Percentiles rank a stretch among this genome's conserved stretches.
These are phyloP conservation scores for Hippocampus guttulatus DNA, from an alignment of 2,113 vertebrate species.

Conservation along the genomic window DNA sequence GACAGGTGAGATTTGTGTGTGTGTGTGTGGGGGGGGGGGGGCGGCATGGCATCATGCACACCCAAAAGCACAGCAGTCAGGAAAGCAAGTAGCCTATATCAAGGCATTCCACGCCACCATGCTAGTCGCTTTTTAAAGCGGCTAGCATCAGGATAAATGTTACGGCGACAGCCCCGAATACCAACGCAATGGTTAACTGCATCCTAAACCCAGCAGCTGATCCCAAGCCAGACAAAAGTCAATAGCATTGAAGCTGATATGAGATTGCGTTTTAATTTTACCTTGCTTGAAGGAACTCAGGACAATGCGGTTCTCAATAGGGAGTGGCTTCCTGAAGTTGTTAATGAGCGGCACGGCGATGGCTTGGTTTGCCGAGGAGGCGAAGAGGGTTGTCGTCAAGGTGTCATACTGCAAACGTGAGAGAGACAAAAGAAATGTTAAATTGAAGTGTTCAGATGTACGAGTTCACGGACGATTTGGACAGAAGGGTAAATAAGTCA, in stretches of 20 bases:
- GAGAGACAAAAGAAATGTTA: slow-evolving; percentile 33
- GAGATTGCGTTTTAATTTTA: slow-evolving; percentile 54
- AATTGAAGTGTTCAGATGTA: not conserved
- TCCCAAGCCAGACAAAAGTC: not conserved
- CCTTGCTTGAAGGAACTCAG: slow-evolving; percentile 84
- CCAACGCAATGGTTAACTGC: not conserved
- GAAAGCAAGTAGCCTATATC: slow-evolving; percentile 9
- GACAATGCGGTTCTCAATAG: slow-evolving; percentile 76
- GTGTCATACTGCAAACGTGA: slow-evolving; percentile 69
- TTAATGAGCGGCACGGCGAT: slow-evolving; percentile 71
- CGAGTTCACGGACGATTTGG: not conserved
- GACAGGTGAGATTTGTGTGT: slow-evolving; percentile 6
- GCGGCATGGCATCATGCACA: slow-evolving; percentile 8
- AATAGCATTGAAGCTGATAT: not conserved
- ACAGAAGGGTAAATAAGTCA: slow-evolving; percentile 28
- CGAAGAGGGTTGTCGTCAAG: slow-evolving; percentile 80
- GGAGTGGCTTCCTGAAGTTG: slow-evolving; percentile 83
- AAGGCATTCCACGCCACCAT: slow-evolving; percentile 20
- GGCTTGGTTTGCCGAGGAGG: slow-evolving; percentile 72
- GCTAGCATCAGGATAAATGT: not conserved
- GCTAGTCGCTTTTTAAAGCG: slow-evolving; percentile 23
- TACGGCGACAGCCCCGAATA: no score
- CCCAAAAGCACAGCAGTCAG: slow-evolving; percentile 31
- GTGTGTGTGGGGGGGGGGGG: no score
- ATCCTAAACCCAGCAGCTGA: not conserved